Percentiles rank a stretch among this genome's conserved stretches.
These are phyloP conservation scores for Hyperopisus bebe DNA, from an alignment of 2,113 vertebrate genomes.

Conservation along the genomic window DNA sequence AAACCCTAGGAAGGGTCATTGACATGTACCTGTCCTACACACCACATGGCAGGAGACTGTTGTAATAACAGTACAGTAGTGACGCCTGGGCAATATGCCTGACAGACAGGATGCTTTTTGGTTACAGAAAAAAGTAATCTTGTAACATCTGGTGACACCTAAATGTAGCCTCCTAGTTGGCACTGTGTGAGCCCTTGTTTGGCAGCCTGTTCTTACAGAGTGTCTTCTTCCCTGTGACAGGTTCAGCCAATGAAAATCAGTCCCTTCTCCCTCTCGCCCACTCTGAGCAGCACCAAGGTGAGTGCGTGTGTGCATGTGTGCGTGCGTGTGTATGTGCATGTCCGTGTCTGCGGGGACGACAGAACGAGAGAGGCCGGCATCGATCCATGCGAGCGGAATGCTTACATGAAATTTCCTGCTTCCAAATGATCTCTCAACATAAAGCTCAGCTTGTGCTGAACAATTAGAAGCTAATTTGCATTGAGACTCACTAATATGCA, in stretches of 20 bases:
- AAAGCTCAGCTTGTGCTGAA: background rate
- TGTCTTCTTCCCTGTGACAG: constrained; percentile 45
- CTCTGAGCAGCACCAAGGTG: constrained; percentile 70
- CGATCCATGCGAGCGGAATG: background rate
- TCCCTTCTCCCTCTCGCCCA: constrained; percentile 69
- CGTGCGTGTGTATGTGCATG: constrained; percentile 14
- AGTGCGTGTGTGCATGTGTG: constrained; percentile 31
- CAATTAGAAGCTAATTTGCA: constrained; percentile 39
- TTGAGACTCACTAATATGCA: constrained; percentile 40
- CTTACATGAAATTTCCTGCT: background rate
- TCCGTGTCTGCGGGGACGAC: background rate
- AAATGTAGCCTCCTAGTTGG: background rate
- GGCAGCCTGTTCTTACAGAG: background rate
- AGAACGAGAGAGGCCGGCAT: background rate
- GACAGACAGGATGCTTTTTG: background rate
- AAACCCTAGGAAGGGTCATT: background rate
- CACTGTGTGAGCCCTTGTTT: background rate
- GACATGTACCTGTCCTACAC: background rate
- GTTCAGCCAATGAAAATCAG: constrained; percentile 73
- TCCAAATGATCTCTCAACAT: background rate
- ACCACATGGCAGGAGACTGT: background rate
- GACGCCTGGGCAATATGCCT: background rate
- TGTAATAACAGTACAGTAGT: background rate
- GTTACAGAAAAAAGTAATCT: background rate
- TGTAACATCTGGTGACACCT: background rate